Evolutionary conservation across 1,140 invertebrate genomes (phyloP).

Genomic region (Medauroidea extradentata): DNA sequence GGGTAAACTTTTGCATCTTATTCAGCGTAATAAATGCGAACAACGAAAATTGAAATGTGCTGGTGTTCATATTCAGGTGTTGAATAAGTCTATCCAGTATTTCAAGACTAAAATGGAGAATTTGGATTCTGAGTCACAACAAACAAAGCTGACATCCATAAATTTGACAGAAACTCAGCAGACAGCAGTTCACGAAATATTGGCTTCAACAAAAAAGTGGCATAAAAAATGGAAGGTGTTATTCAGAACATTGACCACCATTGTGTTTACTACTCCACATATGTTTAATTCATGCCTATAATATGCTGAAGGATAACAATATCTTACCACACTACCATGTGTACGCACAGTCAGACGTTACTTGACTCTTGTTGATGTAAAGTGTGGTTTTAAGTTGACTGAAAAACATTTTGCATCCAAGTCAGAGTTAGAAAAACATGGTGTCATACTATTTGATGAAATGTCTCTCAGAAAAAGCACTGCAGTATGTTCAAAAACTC

Average conservation of each 20-base stretch:
- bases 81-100: no score
- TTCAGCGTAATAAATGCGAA: no score
- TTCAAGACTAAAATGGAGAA: no score
- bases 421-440: slow-evolving; percentile 17
- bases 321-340: slow-evolving; percentile 15
- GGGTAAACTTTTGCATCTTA: no score
- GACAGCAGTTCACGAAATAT: slow-evolving; percentile 12
- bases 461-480: slow-evolving; percentile 20
- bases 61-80: no score
- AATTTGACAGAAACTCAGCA: no score
- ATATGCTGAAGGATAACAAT: slow-evolving; percentile 5
- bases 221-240: slow-evolving; percentile 9
- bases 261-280: slow-evolving; percentile 17
- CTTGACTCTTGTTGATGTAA: slow-evolving; percentile 7
- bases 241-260: slow-evolving; percentile 15
- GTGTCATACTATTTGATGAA: slow-evolving; percentile 21
- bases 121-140: no score
- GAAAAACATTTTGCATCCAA: slow-evolving; percentile 11
- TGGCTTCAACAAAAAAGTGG: slow-evolving; percentile 7
- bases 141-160: no score
- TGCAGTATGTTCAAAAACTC: slow-evolving; percentile 6
- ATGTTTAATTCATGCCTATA: slow-evolving; percentile 16
- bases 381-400: slow-evolving; percentile 18
- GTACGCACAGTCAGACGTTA: slow-evolving; percentile 18
- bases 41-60: no score